Conservation (phyloP, 2,888 invertebrate species). For the Eupithecia centaureata region DNA sequence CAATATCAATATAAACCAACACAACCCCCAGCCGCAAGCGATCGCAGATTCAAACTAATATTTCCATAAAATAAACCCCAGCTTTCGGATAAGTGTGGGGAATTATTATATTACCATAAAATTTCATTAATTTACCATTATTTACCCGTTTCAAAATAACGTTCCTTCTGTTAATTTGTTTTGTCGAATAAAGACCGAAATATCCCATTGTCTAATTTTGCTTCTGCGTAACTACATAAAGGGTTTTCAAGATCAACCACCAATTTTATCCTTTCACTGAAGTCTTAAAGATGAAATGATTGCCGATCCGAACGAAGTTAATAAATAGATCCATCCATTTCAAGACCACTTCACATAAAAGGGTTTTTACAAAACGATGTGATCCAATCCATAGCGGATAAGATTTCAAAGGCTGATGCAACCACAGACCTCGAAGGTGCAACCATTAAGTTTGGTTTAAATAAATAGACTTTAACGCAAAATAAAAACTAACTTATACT, state of each 20-base stretch:
- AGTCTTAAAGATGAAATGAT: constrained; percentile 21
- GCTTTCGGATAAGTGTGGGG: constrained; percentile 28
- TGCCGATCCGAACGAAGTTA: constrained; percentile 18
- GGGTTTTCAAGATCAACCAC: constrained; percentile 34
- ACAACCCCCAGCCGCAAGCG: constrained; percentile 6
- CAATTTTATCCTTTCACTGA: constrained; percentile 29
- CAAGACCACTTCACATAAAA: constrained; percentile 21
- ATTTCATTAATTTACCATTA: neutral
- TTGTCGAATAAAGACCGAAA: neutral
- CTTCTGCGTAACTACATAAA: constrained; percentile 10
- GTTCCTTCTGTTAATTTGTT: neutral
- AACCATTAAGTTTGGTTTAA: too few species aligned
- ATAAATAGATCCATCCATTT: constrained; percentile 25
- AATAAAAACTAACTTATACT: too few species aligned
- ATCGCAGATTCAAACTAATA: constrained; percentile 35
- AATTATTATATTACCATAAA: constrained; percentile 25
- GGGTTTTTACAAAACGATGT: constrained; percentile 33
- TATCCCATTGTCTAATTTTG: neutral
- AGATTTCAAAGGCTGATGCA: too few species aligned
- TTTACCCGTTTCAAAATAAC: neutral
- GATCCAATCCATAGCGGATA: constrained; percentile 16
- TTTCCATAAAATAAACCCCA: constrained; percentile 22
- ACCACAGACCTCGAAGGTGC: neutral
- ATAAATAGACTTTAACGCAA: too few species aligned
- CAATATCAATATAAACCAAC: constrained; percentile 24